These are phyloP conservation scores for Pelusios castaneus DNA, from an alignment of 2,113 vertebrate genomes.

Conservation along the genomic window DNA sequence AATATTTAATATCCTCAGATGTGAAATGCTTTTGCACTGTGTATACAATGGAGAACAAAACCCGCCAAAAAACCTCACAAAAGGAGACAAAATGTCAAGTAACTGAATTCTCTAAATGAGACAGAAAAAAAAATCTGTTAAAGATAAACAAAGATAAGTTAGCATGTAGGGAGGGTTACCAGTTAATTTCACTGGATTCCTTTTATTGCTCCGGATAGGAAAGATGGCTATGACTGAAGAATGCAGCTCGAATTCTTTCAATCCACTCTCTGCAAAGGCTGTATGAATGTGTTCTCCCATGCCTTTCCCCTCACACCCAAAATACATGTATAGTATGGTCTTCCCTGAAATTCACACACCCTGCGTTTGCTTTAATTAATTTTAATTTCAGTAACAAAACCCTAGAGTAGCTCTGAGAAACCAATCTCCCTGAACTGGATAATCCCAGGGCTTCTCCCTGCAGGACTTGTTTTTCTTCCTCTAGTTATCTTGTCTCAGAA, in stretches of 20 bases:
- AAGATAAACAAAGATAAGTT: slow-evolving; percentile 9
- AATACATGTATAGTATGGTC: slow-evolving; percentile 1
- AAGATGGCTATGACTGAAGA: not conserved
- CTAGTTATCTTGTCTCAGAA: not conserved
- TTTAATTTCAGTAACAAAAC: not conserved
- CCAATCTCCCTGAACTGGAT: not conserved
- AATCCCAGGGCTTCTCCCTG: not conserved
- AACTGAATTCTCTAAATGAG: slow-evolving; percentile 47
- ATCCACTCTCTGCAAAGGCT: not conserved
- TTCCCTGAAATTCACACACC: not conserved
- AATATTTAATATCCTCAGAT: slow-evolving; percentile 10
- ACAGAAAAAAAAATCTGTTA: slow-evolving; percentile 53
- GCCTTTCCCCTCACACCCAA: not conserved
- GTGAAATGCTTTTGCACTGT: slow-evolving; percentile 15
- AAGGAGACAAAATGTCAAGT: slow-evolving; percentile 40
- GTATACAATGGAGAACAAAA: slow-evolving; percentile 13
- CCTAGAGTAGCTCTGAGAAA: not conserved
- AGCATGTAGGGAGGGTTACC: not conserved
- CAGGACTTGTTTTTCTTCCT: not conserved
- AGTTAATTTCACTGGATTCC: slow-evolving; percentile 22
- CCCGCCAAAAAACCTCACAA: slow-evolving; percentile 44
- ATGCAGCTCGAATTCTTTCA: not conserved
- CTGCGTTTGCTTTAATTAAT: not conserved
- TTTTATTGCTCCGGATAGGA: not conserved
- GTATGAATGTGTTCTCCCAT: not conserved